These are phyloP conservation scores for Misgurnus anguillicaudatus DNA, from an alignment of 2,113 vertebrate species.

Conservation along the genomic window DNA sequence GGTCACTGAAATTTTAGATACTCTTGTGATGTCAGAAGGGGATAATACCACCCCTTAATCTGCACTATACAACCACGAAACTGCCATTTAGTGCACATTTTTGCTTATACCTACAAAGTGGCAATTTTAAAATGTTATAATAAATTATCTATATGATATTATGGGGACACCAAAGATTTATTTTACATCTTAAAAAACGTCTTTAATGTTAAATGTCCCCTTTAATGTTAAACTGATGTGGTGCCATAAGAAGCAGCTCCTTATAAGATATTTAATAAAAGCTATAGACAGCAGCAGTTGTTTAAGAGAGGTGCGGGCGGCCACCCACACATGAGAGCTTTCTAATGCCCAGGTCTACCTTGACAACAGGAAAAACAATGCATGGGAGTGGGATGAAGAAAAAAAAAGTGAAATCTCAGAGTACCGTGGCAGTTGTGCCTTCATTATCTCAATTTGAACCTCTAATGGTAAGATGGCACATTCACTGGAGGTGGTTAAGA, in stretches of 20 bases:
- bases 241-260: background rate
- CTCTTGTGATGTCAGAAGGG: too few species aligned
- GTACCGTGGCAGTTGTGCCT: slow-evolving; percentile 21
- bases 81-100: too few species aligned
- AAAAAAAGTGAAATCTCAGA: background rate
- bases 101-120: too few species aligned
- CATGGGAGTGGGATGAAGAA: background rate
- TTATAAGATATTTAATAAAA: slow-evolving; percentile 33
- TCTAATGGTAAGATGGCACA: slow-evolving; percentile 13
- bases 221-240: background rate
- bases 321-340: slow-evolving; percentile 30
- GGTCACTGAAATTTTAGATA: too few species aligned
- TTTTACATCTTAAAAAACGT: background rate
- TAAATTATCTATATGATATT: too few species aligned
- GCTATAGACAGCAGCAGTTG: background rate
- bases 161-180: too few species aligned
- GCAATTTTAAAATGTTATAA: too few species aligned
- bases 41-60: too few species aligned
- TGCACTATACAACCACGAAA: too few species aligned
- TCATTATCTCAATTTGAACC: slow-evolving; percentile 46
- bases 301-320: slow-evolving; percentile 17
- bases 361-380: slow-evolving; percentile 34
- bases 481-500: slow-evolving; percentile 21
- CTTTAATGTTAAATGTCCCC: too few species aligned
- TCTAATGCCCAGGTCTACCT: slow-evolving; percentile 24